These are phyloP conservation scores for Bombylius major DNA, from an alignment of 2,888 invertebrate species.

Conservation along the genomic window DNA sequence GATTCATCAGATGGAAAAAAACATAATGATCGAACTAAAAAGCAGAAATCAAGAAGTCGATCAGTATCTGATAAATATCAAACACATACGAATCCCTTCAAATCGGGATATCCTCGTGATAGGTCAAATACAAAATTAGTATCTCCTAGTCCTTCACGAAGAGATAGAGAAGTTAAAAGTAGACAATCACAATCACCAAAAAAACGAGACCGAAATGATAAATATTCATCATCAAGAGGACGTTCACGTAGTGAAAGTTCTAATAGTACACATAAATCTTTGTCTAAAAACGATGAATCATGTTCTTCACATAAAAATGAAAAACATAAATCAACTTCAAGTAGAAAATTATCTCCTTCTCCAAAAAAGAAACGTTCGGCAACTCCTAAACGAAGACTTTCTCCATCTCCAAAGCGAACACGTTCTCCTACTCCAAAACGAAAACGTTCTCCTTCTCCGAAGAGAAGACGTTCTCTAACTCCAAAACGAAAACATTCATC, in stretches of 20 bases:
- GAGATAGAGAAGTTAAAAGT: slow-evolving; percentile 8
- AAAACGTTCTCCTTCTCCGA: slow-evolving; percentile 20
- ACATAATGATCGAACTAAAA: not conserved
- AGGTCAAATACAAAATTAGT: not conserved
- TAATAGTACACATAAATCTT: slow-evolving; percentile 25
- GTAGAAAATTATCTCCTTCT: slow-evolving; percentile 19
- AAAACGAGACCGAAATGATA: slow-evolving; percentile 15
- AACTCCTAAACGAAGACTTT: not conserved
- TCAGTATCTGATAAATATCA: slow-evolving; percentile 7
- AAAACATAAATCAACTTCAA: not conserved
- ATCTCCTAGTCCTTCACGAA: not conserved
- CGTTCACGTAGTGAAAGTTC: slow-evolving; percentile 20
- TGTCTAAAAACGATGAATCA: slow-evolving; percentile 21
- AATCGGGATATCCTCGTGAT: not conserved
- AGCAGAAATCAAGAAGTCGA: not conserved
- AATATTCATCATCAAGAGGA: slow-evolving; percentile 8
- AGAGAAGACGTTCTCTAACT: slow-evolving; percentile 1
- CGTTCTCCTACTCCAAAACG: slow-evolving; percentile 3
- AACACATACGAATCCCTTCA: slow-evolving; percentile 7
- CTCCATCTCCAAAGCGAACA: slow-evolving; percentile 20
- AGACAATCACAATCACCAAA: slow-evolving; percentile 28
- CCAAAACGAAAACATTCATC: slow-evolving; percentile 11
- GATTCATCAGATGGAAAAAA: not conserved
- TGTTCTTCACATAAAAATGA: no score
- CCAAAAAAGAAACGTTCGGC: slow-evolving; percentile 4